Evolutionary conservation across 2,888 invertebrate genomes (phyloP).

Genomic region (Bombylius major): DNA sequence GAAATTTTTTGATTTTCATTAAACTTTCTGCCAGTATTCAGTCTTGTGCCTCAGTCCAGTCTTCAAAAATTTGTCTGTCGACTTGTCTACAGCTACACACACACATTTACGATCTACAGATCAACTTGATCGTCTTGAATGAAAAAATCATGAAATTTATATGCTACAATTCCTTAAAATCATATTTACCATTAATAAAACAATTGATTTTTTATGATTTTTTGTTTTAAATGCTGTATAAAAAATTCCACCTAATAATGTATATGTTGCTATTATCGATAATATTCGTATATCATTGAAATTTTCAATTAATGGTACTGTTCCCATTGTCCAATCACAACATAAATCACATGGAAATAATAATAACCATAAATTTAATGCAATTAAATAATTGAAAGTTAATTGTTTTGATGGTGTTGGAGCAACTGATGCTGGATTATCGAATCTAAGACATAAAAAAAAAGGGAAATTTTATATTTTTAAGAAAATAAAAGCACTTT

Average conservation of each 20-base stretch:
- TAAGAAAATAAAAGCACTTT: background rate
- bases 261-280: slow-evolving; percentile 58
- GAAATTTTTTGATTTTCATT: too few species aligned
- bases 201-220: slow-evolving; percentile 49
- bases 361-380: slow-evolving; percentile 81
- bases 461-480: background rate
- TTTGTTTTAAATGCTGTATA: slow-evolving; percentile 42
- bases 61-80: too few species aligned
- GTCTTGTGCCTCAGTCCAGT: too few species aligned
- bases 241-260: slow-evolving; percentile 45
- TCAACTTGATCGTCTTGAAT: too few species aligned
- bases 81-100: too few species aligned
- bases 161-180: too few species aligned
- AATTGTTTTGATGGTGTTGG: slow-evolving; percentile 71
- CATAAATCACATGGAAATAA: slow-evolving; percentile 81
- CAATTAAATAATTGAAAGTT: slow-evolving; percentile 85
- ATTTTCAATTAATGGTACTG: slow-evolving; percentile 64
- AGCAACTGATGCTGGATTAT: slow-evolving; percentile 92
- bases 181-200: slow-evolving; percentile 51
- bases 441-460: slow-evolving; percentile 51
- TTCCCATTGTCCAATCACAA: slow-evolving; percentile 96
- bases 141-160: too few species aligned
- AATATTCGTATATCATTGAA: slow-evolving; percentile 71
- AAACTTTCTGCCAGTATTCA: too few species aligned
- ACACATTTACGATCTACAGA: too few species aligned